Evolutionary conservation across 2,888 invertebrate genomes (phyloP), one percentile per base, ranked within the genome.

Genomic region (Chymomyza procnemis): DNA sequence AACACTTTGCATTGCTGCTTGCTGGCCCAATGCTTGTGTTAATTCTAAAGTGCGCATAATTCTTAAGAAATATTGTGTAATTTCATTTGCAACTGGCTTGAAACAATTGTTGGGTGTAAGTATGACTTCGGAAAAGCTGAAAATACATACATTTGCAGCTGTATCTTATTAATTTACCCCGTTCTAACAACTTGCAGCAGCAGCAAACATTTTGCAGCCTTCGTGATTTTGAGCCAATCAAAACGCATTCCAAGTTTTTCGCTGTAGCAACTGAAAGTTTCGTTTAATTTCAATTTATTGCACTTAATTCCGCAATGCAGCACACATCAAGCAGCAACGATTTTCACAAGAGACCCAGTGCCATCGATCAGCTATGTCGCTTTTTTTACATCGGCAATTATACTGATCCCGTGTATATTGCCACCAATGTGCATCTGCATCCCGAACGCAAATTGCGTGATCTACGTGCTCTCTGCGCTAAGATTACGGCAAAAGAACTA

Each of bases 351-450:
- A 4, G 14, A 54, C 22, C 52, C 19, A 22, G 61, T 8, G 50
- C 52, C 34, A 50, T 69, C 64, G 76, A 80, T 18, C 67, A 71
- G 70, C 19, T 89, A 3, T 76, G 77, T 19, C 88, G 89, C 14
- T 90, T 82, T 61, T 90, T 89, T 56, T 89, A 79, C 48, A 66
- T 90, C 55, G 88, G 89, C 9, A 68, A 63, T 0, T 65, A 87
- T 14, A 76, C 84, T 3, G 68, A 75, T 3, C 85, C 90, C 4
- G 85, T 90, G 2, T 90, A 84, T 58, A 57, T 71, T 22, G 71
- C 75, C 12, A 68, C 67, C 41, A 66, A 63, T 2, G 54, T 71
- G 8, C 66, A 75, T 3, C 8, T 85, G 4, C 47, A 73, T 2
- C 85, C 86, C 0, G 66, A 74, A 3, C 14, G 8, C 4, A 66